Conservation (phyloP, 2,888 invertebrate species). For the Drosophila phalerata region DNA sequence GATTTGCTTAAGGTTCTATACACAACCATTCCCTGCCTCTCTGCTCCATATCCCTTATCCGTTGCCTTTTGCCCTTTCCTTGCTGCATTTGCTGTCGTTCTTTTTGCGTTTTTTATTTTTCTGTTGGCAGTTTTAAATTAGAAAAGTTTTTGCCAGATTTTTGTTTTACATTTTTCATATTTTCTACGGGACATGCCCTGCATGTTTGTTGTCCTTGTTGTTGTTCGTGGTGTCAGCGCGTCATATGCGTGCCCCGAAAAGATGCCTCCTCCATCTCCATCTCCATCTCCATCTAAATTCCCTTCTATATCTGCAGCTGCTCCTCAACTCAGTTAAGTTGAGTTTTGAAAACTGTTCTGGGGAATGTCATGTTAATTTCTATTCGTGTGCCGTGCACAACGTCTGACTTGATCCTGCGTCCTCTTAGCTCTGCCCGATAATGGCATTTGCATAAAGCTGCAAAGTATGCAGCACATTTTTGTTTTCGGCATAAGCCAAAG, state of each 20-base stretch:
- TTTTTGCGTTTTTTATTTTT: conserved; percentile 56
- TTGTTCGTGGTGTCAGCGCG: conserved; percentile 56
- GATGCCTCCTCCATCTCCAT: conserved; percentile 23
- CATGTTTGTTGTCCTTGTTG: conserved; percentile 63
- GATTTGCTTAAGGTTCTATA: conserved; percentile 60
- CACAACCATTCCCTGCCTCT: conserved; percentile 28
- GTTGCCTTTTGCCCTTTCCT: conserved; percentile 44
- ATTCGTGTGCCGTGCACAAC: conserved; percentile 64
- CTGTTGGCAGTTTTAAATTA: conserved; percentile 80
- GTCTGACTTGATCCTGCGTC: conserved; percentile 39
- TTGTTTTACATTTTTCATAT: conserved; percentile 82
- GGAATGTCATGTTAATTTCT: conserved; percentile 78
- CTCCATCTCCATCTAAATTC: conserved; percentile 23
- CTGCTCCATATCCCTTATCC: conserved; percentile 20
- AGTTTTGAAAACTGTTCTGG: conserved; percentile 26
- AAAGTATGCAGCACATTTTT: conserved; percentile 74
- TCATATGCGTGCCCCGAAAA: conserved; percentile 66
- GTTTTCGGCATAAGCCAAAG: conserved; percentile 37
- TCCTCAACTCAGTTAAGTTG: conserved; percentile 14
- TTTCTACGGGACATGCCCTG: conserved; percentile 75
- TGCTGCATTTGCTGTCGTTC: conserved; percentile 56
- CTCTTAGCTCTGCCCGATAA: conserved; percentile 41
- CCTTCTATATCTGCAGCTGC: conserved; percentile 40
- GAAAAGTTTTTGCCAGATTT: conserved; percentile 80
- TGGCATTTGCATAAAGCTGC: conserved; percentile 74